Evolutionary conservation across 2,113 vertebrate species (phyloP).

Genomic region (Bubo bubo): DNA sequence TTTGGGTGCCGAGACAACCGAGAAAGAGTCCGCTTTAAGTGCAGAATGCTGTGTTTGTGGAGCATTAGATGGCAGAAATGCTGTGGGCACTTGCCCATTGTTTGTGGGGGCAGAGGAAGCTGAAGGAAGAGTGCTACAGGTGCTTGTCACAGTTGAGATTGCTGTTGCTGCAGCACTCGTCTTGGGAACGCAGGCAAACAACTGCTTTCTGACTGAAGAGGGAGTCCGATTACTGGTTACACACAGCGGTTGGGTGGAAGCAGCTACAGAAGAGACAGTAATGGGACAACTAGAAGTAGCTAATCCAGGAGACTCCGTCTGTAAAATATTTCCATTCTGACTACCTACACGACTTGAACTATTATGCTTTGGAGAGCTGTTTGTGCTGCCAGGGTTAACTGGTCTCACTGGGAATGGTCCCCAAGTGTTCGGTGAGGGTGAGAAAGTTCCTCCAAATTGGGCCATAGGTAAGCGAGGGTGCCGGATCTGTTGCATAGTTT

Average conservation of each 20-base stretch:
- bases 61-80: conserved; percentile 78
- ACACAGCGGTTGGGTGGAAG: conserved; percentile 75
- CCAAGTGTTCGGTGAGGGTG: conserved; percentile 94
- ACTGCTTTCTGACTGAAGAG: conserved; percentile 92
- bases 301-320: conserved; percentile 73
- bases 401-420: conserved; percentile 97
- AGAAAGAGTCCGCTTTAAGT: conserved; percentile 83
- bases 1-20: conserved; percentile 77
- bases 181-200: conserved; percentile 89
- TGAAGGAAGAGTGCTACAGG: conserved; percentile 74
- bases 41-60: conserved; percentile 77
- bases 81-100: conserved; percentile 74
- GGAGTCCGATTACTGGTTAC: conserved; percentile 83
- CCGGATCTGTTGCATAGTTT: conserved; percentile 98
- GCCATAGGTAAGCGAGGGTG: conserved; percentile 98
- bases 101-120: conserved; percentile 70
- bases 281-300: conserved; percentile 74
- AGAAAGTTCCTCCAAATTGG: conserved; percentile 96
- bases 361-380: conserved; percentile 95
- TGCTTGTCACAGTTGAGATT: conserved; percentile 78
- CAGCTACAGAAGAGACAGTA: conserved; percentile 76
- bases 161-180: conserved; percentile 74
- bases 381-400: conserved; percentile 93
- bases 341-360: conserved; percentile 73
- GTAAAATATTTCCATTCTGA: conserved; percentile 76